Conservation (phyloP, 2,888 invertebrate genomes). For the Pristionchus fissidentatus region DNA sequence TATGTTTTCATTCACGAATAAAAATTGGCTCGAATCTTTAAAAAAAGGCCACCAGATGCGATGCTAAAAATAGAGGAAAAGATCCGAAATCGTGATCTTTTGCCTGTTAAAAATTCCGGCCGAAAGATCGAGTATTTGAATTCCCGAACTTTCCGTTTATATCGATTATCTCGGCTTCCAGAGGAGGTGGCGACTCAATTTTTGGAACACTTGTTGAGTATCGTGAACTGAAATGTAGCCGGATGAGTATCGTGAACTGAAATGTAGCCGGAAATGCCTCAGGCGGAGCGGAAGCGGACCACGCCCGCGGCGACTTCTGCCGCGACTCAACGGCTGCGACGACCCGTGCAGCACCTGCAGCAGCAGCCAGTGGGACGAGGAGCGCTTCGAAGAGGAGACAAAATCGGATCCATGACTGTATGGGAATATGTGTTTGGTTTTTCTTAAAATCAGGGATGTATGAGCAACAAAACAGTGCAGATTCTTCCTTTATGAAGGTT, state of each 20-base stretch:
- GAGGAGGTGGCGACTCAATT: no score
- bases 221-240: no score
- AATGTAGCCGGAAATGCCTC: neutral
- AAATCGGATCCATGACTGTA: constrained; percentile 59
- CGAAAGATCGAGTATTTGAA: no score
- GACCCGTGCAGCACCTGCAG: no score
- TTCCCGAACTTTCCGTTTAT: no score
- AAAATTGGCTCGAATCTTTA: neutral
- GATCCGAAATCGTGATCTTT: neutral
- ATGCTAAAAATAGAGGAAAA: neutral
- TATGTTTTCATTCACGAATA: neutral
- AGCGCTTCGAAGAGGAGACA: constrained; percentile 58
- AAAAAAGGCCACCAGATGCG: neutral
- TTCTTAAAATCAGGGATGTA: neutral
- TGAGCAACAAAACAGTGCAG: neutral
- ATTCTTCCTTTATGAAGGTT: no score
- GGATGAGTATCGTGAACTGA: no score
- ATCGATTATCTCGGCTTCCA: no score
- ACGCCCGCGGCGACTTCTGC: no score
- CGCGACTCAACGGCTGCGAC: no score
- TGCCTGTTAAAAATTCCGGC: no score
- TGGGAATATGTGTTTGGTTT: neutral
- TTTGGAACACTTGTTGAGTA: neutral
- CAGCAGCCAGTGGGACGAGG: neutral
- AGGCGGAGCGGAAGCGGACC: neutral